Evolutionary conservation across 1,140 invertebrate genomes (phyloP).

Genomic region (Cyclina sinensis): DNA sequence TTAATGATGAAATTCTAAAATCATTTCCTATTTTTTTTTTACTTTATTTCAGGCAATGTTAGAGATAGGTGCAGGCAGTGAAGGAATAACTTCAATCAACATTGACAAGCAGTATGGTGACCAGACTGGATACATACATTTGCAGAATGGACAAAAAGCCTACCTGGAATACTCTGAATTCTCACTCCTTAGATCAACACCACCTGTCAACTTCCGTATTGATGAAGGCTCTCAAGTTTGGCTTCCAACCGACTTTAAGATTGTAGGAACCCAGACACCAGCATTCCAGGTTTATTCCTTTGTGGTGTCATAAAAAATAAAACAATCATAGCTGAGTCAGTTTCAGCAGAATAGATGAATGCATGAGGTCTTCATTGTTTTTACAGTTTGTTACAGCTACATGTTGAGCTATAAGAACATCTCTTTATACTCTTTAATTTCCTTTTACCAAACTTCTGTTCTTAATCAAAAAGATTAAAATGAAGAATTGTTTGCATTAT

Average conservation of each 20-base stretch:
- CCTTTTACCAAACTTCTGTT: no score
- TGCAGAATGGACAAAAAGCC: constrained; percentile 72
- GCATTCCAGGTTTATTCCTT: constrained; percentile 55
- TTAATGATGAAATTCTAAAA: no score
- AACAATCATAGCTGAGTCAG: no score
- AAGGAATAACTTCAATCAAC: constrained; percentile 67
- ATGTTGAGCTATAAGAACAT: no score
- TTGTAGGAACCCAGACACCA: constrained; percentile 71
- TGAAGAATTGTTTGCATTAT: no score
- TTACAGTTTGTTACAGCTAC: no score
- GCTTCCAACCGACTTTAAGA: constrained; percentile 72
- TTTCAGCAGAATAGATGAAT: no score
- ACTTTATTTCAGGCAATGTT: constrained; percentile 71
- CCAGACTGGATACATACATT: constrained; percentile 72
- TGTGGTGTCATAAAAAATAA: no score
- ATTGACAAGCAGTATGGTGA: constrained; percentile 75
- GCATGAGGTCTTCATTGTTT: no score
- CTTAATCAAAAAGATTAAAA: no score
- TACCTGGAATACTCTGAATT: constrained; percentile 74
- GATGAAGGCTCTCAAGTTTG: constrained; percentile 72
- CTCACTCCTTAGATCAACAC: constrained; percentile 68
- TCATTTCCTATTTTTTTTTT: no score
- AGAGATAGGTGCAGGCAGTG: constrained; percentile 69
- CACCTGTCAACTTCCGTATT: constrained; percentile 77
- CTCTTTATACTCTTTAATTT: no score